Evolutionary conservation across 2,888 invertebrate species (phyloP).

Genomic region (Philereme vetulata): DNA sequence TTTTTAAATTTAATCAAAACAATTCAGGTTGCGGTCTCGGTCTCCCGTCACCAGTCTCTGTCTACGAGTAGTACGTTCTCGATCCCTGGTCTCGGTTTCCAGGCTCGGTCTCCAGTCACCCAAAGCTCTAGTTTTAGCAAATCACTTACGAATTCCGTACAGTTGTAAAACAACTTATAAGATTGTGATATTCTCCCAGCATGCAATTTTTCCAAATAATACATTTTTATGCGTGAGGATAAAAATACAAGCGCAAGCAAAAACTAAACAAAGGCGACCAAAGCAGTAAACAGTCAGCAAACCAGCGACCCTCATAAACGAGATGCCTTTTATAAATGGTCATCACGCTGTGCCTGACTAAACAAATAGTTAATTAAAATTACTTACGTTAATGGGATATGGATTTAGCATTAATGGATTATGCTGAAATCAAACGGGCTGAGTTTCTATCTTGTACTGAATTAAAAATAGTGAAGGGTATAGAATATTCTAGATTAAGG

Average conservation of each 20-base stretch:
- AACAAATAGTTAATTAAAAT: slow-evolving; percentile 28
- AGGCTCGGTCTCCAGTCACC: too few relatives aligned
- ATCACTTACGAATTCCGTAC: too few relatives aligned
- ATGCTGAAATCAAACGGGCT: neutral
- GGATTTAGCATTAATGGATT: slow-evolving; percentile 11
- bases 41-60: too few relatives aligned
- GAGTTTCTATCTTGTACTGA: neutral
- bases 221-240: neutral
- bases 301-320: slow-evolving; percentile 30
- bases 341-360: slow-evolving; percentile 24
- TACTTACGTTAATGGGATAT: slow-evolving; percentile 21
- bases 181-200: too few relatives aligned
- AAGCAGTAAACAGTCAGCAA: slow-evolving; percentile 27
- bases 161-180: too few relatives aligned
- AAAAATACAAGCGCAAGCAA: slow-evolving; percentile 17
- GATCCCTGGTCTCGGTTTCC: too few relatives aligned
- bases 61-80: too few relatives aligned
- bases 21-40: too few relatives aligned
- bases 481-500: too few relatives aligned
- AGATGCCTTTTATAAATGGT: slow-evolving; percentile 26
- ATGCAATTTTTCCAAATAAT: slow-evolving; percentile 17
- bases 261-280: slow-evolving; percentile 15
- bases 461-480: too few relatives aligned
- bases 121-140: too few relatives aligned
- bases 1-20: too few relatives aligned